These are phyloP conservation scores for Branchellion lobata DNA, from an alignment of 2,888 invertebrate genomes.

Conservation along the genomic window DNA sequence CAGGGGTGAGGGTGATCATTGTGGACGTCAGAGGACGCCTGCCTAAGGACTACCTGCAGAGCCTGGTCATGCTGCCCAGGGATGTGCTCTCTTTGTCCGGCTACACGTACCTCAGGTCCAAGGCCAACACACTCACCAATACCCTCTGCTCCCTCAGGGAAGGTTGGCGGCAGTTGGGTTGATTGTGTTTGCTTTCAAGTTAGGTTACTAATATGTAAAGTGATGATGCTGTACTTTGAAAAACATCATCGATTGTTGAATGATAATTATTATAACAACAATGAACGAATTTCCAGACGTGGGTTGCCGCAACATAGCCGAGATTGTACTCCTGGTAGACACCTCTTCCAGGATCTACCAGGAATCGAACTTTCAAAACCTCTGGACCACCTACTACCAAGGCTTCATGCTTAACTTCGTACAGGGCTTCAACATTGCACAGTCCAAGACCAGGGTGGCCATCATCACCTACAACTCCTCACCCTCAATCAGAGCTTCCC, in stretches of 20 bases:
- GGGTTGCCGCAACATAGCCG: slow-evolving; percentile 45
- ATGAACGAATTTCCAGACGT: slow-evolving; percentile 31
- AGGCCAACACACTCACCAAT: slow-evolving; percentile 13
- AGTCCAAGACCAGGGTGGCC: slow-evolving; percentile 9
- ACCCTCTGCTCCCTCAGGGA: slow-evolving; percentile 32
- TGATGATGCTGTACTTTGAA: neutral
- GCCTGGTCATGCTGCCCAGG: neutral
- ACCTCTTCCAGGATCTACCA: slow-evolving; percentile 45
- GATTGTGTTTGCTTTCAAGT: neutral
- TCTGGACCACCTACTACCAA: slow-evolving; percentile 44
- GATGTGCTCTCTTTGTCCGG: slow-evolving; percentile 15
- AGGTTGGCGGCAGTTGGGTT: neutral
- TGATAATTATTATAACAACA: neutral
- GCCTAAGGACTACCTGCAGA: neutral
- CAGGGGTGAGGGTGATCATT: slow-evolving; percentile 4
- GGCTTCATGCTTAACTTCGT: slow-evolving; percentile 41
- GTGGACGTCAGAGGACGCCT: slow-evolving; percentile 34
- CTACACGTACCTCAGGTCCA: slow-evolving; percentile 31
- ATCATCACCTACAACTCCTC: slow-evolving; percentile 34
- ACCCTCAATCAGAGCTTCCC: neutral
- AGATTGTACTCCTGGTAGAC: slow-evolving; percentile 50
- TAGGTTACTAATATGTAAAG: neutral
- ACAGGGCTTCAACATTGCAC: slow-evolving; percentile 33
- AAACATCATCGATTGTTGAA: neutral
- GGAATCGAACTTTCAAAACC: slow-evolving; percentile 3